These are phyloP conservation scores for Oryzaephilus surinamensis DNA, from an alignment of 1,140 invertebrate species.

Conservation along the genomic window DNA sequence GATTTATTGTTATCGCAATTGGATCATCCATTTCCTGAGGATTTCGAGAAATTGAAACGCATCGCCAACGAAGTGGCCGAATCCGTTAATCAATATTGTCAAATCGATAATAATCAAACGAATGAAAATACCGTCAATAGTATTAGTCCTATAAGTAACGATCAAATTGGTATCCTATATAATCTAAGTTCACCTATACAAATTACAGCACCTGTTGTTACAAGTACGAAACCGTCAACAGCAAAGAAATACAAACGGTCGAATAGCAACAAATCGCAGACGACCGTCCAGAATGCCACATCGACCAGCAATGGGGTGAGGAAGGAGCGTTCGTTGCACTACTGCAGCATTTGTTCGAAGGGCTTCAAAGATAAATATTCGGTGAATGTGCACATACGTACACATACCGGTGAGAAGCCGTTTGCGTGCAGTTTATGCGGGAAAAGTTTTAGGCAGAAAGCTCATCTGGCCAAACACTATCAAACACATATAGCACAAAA, in stretches of 20 bases:
- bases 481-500: slow-evolving; percentile 85
- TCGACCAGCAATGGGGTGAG: slow-evolving; percentile 49
- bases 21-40: slow-evolving; percentile 55
- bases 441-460: slow-evolving; percentile 90
- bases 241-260: slow-evolving; percentile 43
- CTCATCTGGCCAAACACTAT: slow-evolving; percentile 94
- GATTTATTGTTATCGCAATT: slow-evolving; percentile 60
- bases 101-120: slow-evolving; percentile 41
- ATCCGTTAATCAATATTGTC: slow-evolving; percentile 58
- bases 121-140: slow-evolving; percentile 39
- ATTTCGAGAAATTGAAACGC: slow-evolving; percentile 62
- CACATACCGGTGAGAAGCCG: slow-evolving; percentile 84
- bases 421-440: slow-evolving; percentile 81
- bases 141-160: slow-evolving; percentile 40
- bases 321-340: slow-evolving; percentile 77
- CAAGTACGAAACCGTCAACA: slow-evolving; percentile 42
- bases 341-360: slow-evolving; percentile 85
- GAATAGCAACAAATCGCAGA: slow-evolving; percentile 31
- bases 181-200: slow-evolving; percentile 29
- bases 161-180: slow-evolving; percentile 34
- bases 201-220: slow-evolving; percentile 37
- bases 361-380: slow-evolving; percentile 91
- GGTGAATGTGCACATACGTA: slow-evolving; percentile 83
- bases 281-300: slow-evolving; percentile 33
- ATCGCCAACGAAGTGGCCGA: slow-evolving; percentile 64